Evolutionary conservation across 2,113 vertebrate genomes (phyloP), one percentile per base, ranked within the genome.

Genomic region (Cepphus grylle): DNA sequence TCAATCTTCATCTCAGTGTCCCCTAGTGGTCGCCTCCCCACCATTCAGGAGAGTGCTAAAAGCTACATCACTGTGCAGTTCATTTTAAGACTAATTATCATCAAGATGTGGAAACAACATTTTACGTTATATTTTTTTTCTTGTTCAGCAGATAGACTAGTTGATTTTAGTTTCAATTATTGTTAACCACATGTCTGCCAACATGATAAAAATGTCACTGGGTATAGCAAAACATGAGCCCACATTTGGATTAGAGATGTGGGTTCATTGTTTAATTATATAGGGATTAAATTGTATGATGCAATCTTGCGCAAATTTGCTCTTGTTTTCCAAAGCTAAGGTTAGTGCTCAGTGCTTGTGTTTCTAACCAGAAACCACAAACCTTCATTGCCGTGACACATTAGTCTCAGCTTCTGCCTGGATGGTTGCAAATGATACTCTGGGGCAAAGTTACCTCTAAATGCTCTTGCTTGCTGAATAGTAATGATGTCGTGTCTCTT

Each of bases 361-460:
- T 59, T 91, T 84, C 89, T 79, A 84, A 34, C 19, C 38, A 91
- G 91, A 89, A 94, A 93, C 83, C 21, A 14, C 72, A 95, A 22
- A 73, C 50, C 65, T 53, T 62, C 42, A 9, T 50, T 77, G 88
- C 71, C 70, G 71, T 77, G 71, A 80, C 6, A 23, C 55, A 50
- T 45, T 15, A 82, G 90, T 50, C 69, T 95, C 93, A 93, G 70
- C 65, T 84, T 89, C 65, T 90, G 81, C 42, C 49, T 88, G 86
- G 49, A n/a, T 83, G 74, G 61, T 15, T 95, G 92, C 29, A 66
- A 81, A 80, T 62, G 55, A 86, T 74, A n/a, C 82, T 86, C 82
- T 63, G 59, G 82, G 82, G 93, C 88, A 81, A 89, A 91, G 80
- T 93, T 95, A 86, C 86, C 61, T 86, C 71, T 90, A 86, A 94